Evolutionary conservation across 1,140 invertebrate genomes (phyloP), one percentile per base, ranked within the genome.

Genomic region (Drosophila nasuta): DNA sequence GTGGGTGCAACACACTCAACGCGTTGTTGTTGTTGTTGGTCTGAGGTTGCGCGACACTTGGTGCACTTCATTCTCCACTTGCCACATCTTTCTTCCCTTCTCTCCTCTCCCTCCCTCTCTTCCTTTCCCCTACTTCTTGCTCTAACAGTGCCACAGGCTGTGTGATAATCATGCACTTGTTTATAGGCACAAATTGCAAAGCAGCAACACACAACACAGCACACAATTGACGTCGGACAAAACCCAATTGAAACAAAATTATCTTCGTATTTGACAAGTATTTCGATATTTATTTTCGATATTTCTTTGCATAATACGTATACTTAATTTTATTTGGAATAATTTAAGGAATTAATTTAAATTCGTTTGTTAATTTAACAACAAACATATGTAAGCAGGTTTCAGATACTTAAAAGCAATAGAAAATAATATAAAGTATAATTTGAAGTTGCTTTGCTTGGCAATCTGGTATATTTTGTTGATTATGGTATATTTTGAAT

Each of bases 1-100:
- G 73, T 75, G 73, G 66, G 73, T 70, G 72, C 72, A 71, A 75
- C 67, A 75, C 49, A 62, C 57, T 15, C 60, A 33, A 41, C 33
- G 45, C 43, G 52, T 3, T 11, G n/a, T 11, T 48, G 46, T 30
- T 73, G 35, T 46, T 25, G n/a, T 60, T 56, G 64, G 45, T 59
- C 64, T 38, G 30, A 38, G 68, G 30, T 48, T 28, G 38, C 46
- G 68, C 68, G 59, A 71, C 60, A 71, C 59, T 63, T 63, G 67
- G 49, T 35, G 38, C 38, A 28, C 48, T 57, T 5, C 41, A 5
- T 25, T 20, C 11, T n/a, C 8, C 11, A n/a, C 48, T 8, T n/a
- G 3, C 43, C 15, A 15, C 45, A 41, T 8, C 1, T 30, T 28
- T 15, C 48, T 51, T 17, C 11, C 7, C 35, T 10, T 6, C 11